Conservation (phyloP, 2,797 vertebrate species). For the Manis pentadactyla region DNA sequence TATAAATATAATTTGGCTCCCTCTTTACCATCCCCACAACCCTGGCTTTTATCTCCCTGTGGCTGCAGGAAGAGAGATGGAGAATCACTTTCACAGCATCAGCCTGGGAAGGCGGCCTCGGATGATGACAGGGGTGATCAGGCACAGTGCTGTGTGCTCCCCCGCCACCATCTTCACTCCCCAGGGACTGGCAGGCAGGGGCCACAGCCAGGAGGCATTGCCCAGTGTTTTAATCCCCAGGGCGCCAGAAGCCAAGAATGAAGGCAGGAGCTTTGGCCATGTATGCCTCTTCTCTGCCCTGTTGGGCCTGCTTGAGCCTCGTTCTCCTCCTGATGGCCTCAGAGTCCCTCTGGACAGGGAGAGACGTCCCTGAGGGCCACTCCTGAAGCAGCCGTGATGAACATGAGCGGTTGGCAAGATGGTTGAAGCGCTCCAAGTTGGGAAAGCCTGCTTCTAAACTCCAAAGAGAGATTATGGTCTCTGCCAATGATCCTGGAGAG, state of each 20-base stretch:
- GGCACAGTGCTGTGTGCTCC: not conserved
- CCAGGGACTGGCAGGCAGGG: not conserved
- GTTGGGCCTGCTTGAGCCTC: not conserved
- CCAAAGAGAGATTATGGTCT: not conserved
- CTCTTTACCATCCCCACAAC: constrained; percentile 87
- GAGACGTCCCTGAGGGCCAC: not conserved
- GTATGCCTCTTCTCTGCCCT: not conserved
- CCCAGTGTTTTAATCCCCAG: not conserved
- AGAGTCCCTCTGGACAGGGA: not conserved
- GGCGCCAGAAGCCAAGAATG: not conserved
- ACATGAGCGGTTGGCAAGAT: not conserved
- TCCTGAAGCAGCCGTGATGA: not conserved
- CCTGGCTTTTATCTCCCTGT: constrained; percentile 89
- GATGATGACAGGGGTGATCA: not conserved
- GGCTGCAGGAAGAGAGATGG: constrained; percentile 87
- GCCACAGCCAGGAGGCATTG: not conserved
- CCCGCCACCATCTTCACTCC: not conserved
- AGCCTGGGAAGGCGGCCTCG: constrained; percentile 57
- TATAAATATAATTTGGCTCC: constrained; percentile 93
- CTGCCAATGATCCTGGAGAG: not conserved
- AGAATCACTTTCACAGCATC: constrained; percentile 85
- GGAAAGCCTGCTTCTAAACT: not conserved
- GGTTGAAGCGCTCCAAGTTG: not conserved
- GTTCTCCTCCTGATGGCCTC: not conserved
- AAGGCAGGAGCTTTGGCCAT: not conserved